phyloP scores from a whole-genome alignment of 2,113 vertebrate genomes.

The Vireo altiloquus region DNA sequence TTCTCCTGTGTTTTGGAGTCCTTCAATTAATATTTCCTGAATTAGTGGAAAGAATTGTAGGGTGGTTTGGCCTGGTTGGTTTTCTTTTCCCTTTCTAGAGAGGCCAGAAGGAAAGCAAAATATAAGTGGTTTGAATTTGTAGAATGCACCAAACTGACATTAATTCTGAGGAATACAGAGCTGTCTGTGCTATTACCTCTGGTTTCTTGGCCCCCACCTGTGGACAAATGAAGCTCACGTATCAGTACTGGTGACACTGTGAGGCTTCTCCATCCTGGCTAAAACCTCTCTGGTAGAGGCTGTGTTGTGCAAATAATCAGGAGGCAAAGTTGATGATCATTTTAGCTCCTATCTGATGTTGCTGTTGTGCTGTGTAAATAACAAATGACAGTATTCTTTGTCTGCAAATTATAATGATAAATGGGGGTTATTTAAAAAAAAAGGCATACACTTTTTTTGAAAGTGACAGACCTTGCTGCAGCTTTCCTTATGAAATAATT shows the following conservation, averaged over 20 bases:
- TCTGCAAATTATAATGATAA: not conserved
- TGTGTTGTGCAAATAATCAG: not conserved
- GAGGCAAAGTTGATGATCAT: not conserved
- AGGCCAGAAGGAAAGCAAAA: not conserved
- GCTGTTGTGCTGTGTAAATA: not conserved
- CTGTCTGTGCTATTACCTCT: not conserved
- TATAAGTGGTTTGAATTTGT: not conserved
- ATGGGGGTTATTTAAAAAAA: not conserved
- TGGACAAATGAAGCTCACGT: not conserved
- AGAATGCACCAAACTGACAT: not conserved
- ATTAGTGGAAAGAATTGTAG: not conserved
- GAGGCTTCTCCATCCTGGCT: not conserved
- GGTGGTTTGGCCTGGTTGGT: not conserved
- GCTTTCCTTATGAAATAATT: slow-evolving; percentile 5
- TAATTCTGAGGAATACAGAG: not conserved
- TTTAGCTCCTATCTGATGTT: not conserved
- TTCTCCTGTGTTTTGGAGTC: not conserved
- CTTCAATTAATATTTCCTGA: not conserved
- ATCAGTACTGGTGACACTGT: not conserved
- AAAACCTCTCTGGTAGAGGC: not conserved
- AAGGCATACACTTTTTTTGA: not conserved
- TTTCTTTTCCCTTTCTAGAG: not conserved
- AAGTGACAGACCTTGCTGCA: not conserved
- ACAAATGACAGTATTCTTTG: not conserved
- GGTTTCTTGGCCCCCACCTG: not conserved